These are phyloP conservation scores for Protobothrops mucrosquamatus DNA, from an alignment of 2,113 vertebrate species.

Conservation along the genomic window DNA sequence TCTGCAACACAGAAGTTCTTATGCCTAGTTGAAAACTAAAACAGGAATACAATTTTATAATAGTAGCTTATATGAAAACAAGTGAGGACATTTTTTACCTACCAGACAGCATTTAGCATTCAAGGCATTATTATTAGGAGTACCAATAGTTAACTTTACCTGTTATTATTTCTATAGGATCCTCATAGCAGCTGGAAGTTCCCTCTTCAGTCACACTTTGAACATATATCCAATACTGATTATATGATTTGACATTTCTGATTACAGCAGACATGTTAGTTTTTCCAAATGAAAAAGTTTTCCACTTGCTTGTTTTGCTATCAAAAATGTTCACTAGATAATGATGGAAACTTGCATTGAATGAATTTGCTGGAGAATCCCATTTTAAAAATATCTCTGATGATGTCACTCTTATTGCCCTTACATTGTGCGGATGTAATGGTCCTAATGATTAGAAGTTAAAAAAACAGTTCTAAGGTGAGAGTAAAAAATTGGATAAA, in stretches of 20 bases:
- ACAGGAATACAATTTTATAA: not conserved
- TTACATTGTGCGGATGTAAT: constrained; percentile 69
- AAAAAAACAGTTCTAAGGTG: constrained; percentile 1
- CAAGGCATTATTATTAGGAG: not conserved
- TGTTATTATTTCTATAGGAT: constrained; percentile 69
- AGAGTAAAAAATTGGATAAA: not conserved
- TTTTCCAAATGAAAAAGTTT: constrained; percentile 62
- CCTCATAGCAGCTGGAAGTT: constrained; percentile 70
- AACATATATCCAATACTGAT: constrained; percentile 75
- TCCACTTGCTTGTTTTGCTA: constrained; percentile 52
- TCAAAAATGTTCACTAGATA: constrained; percentile 74
- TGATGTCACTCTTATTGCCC: constrained; percentile 59
- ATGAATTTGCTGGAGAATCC: constrained; percentile 58
- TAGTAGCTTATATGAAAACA: not conserved
- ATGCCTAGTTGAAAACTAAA: not conserved
- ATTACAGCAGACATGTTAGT: constrained; percentile 62
- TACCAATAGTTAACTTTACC: constrained; percentile 64
- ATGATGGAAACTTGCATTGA: constrained; percentile 59
- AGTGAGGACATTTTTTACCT: not conserved
- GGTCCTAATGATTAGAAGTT: constrained; percentile 68
- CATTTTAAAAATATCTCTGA: constrained; percentile 75
- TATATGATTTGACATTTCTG: constrained; percentile 70
- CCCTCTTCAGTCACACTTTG: constrained; percentile 71
- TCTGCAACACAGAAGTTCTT: not conserved
- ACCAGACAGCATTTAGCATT: constrained; percentile 9